A percentile compares a stretch with the other conserved stretches of the same genome.
Evolutionary conservation across 2,113 vertebrate genomes (phyloP).

Genomic region (Phasianus colchicus): DNA sequence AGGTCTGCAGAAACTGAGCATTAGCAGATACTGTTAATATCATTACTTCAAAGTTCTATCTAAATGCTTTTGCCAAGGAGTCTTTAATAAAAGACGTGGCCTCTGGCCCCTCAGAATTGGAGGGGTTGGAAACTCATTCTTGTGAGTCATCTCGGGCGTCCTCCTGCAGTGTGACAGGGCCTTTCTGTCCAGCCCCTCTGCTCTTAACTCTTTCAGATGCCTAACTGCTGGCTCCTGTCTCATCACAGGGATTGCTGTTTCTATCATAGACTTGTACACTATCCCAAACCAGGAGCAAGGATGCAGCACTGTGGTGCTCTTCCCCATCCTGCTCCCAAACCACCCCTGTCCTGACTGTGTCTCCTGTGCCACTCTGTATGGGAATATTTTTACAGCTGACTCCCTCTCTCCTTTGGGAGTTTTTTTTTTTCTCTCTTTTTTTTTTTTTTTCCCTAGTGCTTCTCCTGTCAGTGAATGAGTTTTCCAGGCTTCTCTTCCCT

Average conservation of each 20-base stretch:
- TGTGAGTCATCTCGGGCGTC: slow-evolving; percentile 39
- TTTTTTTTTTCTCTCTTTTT: rapidly evolving
- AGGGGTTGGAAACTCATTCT: slow-evolving; percentile 20
- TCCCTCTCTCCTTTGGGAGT: not conserved
- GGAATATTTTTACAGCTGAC: slow-evolving; percentile 54
- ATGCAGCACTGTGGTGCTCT: not conserved
- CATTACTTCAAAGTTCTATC: slow-evolving; percentile 29
- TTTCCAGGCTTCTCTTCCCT: slow-evolving; percentile 39
- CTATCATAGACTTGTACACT: not conserved
- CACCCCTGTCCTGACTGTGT: not conserved
- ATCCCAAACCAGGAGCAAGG: not conserved
- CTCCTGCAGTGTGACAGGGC: slow-evolving; percentile 8
- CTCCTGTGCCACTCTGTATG: slow-evolving; percentile 25
- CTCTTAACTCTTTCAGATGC: slow-evolving; percentile 22
- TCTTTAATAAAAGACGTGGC: not conserved
- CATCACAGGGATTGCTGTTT: not conserved
- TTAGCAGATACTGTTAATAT: slow-evolving; percentile 17
- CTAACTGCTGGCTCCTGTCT: not conserved
- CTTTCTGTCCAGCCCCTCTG: not conserved
- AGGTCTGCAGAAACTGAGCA: not conserved
- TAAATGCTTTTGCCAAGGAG: slow-evolving; percentile 29
- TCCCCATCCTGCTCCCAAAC: not conserved
- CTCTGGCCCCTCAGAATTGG: not conserved
- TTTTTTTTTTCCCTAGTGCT: not conserved
- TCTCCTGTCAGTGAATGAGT: slow-evolving; percentile 14